phyloP scores from a whole-genome alignment of 2,113 vertebrate species.

The Actenoides lindsayi region DNA sequence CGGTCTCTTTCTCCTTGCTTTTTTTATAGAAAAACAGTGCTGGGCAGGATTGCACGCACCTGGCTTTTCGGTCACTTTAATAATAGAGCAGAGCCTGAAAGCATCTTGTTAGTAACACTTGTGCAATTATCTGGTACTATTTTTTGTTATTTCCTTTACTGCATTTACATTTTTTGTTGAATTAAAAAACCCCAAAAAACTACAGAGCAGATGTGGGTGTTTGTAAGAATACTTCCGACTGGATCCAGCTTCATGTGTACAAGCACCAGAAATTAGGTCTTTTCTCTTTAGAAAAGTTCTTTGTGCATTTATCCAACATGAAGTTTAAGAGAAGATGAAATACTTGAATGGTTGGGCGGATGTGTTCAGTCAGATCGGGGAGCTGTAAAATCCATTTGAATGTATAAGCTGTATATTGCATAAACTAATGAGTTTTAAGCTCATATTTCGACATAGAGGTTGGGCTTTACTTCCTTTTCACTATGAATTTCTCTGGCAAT shows the following conservation, averaged over 20 bases:
- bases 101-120: neutral
- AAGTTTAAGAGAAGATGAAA: neutral
- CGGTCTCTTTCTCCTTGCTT: neutral
- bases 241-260: neutral
- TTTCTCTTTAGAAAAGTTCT: neutral
- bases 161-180: neutral
- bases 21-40: neutral
- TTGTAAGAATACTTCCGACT: neutral
- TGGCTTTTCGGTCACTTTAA: neutral
- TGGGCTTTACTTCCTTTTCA: slow-evolving; percentile 2
- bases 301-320: neutral
- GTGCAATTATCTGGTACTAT: neutral
- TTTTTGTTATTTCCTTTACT: neutral
- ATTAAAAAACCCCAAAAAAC: neutral
- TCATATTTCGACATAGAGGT: neutral
- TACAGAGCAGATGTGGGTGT: neutral
- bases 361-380: neutral
- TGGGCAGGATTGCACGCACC: neutral
- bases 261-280: neutral
- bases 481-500: neutral
- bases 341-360: neutral
- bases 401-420: neutral
- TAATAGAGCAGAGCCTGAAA: neutral
- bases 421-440: neutral
- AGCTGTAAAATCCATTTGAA: neutral